Conservation (phyloP, 2,888 invertebrate genomes). For the Dinocampus coccinellae region DNA sequence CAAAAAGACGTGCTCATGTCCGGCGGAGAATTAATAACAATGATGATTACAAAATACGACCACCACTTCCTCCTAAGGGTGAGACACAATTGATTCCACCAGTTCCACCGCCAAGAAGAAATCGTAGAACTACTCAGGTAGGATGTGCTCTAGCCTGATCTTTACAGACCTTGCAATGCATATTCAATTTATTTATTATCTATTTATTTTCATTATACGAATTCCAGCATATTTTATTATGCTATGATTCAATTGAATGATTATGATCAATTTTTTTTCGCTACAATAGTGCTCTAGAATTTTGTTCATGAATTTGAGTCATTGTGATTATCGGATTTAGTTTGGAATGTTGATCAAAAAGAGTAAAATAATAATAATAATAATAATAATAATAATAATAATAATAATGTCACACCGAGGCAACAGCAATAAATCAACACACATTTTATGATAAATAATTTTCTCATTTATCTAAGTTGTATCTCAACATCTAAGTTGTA, state of each 20-base stretch:
- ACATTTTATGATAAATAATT: constrained; percentile 36
- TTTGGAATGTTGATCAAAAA: constrained; percentile 21
- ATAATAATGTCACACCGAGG: constrained; percentile 59
- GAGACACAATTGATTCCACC: constrained; percentile 71
- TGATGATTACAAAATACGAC: constrained; percentile 62
- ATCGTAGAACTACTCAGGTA: constrained; percentile 69
- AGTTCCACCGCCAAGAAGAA: constrained; percentile 76
- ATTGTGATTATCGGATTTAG: constrained; percentile 18
- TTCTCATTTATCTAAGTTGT: no score
- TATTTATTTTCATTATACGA: not conserved
- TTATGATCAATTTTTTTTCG: not conserved
- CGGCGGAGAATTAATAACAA: constrained; percentile 71
- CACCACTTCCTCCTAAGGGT: constrained; percentile 80
- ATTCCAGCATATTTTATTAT: not conserved
- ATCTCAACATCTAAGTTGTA: no score
- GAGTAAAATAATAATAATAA: constrained; percentile 27
- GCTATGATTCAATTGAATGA: not conserved
- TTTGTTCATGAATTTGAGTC: constrained; percentile 21
- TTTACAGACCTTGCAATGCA: not conserved
- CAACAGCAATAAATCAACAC: constrained; percentile 42
- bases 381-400: constrained; percentile 22
- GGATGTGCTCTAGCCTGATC: constrained; percentile 63
- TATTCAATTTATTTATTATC: not conserved
- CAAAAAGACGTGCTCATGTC: constrained; percentile 85
- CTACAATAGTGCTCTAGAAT: constrained; percentile 1